phyloP scores from a whole-genome alignment of 2,113 vertebrate genomes.

The Pionites leucogaster region DNA sequence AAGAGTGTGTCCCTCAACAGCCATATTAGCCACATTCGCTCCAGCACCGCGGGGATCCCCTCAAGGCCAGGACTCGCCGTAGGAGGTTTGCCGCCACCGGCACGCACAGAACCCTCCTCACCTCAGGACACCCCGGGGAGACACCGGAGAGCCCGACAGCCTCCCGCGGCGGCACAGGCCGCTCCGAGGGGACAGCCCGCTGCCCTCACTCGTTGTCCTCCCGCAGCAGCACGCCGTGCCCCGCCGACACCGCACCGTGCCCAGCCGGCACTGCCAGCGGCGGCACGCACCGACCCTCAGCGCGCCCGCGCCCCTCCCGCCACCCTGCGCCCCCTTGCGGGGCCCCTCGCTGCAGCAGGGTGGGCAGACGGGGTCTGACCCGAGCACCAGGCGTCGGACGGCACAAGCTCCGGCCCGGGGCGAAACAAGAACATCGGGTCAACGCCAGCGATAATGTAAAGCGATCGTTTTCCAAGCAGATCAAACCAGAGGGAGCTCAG shows the following conservation, averaged over 20 bases:
- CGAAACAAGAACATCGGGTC: not conserved
- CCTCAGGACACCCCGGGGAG: not conserved
- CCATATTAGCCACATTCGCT: not conserved
- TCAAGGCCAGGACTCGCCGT: not conserved
- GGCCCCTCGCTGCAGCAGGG: not conserved
- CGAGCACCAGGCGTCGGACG: not conserved
- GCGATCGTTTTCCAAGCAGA: not conserved
- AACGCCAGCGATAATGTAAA: not conserved
- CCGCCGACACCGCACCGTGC: too few species aligned
- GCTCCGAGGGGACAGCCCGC: not conserved
- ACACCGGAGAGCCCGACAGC: not conserved
- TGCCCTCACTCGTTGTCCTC: not conserved
- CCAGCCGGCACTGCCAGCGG: too few species aligned
- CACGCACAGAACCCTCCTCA: not conserved
- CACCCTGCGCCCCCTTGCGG: not conserved
- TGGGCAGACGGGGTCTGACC: not conserved
- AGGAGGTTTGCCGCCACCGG: not conserved
- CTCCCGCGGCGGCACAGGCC: too few species aligned
- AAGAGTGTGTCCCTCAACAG: not conserved
- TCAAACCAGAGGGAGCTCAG: rapidly evolving
- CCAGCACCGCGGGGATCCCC: not conserved
- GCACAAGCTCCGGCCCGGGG: not conserved
- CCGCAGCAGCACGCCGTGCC: not conserved
- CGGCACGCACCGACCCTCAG: too few species aligned
- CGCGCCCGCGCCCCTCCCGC: too few species aligned